Conservation (phyloP, 2,888 invertebrate genomes). For the Euproctis similis region DNA sequence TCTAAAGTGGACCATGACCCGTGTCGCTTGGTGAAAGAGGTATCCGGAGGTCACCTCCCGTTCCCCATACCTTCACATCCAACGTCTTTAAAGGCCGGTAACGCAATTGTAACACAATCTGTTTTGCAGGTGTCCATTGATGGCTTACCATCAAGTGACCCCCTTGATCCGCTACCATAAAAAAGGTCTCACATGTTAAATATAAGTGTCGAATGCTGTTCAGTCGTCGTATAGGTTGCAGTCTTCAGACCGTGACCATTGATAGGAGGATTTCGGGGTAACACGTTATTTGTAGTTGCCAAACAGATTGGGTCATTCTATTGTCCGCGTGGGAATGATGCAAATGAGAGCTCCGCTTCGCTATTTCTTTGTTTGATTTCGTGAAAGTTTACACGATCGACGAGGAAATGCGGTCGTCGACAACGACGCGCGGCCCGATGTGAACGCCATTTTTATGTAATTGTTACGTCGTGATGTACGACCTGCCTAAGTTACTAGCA, state of each 20-base stretch:
- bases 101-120: no score
- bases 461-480: constrained; percentile 65
- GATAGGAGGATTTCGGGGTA: constrained; percentile 65
- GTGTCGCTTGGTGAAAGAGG: no score
- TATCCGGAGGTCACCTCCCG: no score
- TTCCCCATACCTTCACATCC: no score
- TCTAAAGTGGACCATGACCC: no score
- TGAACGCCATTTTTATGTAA: constrained; percentile 75
- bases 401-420: constrained; percentile 68
- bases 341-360: constrained; percentile 71
- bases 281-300: constrained; percentile 68
- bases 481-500: constrained; percentile 29
- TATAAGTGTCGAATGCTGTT: constrained; percentile 39
- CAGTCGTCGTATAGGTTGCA: constrained; percentile 39
- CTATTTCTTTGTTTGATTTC: constrained; percentile 76
- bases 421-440: constrained; percentile 64
- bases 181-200: constrained; percentile 35
- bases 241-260: constrained; percentile 63
- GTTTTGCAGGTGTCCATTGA: no score
- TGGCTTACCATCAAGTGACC: no score
- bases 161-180: no score
- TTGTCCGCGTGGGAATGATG: constrained; percentile 75
- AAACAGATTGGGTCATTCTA: constrained; percentile 72
- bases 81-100: no score
- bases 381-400: constrained; percentile 75